Base-by-base conservation (phyloP, 2,888 invertebrate species). In the Leptinotarsa haldemani region DNA sequence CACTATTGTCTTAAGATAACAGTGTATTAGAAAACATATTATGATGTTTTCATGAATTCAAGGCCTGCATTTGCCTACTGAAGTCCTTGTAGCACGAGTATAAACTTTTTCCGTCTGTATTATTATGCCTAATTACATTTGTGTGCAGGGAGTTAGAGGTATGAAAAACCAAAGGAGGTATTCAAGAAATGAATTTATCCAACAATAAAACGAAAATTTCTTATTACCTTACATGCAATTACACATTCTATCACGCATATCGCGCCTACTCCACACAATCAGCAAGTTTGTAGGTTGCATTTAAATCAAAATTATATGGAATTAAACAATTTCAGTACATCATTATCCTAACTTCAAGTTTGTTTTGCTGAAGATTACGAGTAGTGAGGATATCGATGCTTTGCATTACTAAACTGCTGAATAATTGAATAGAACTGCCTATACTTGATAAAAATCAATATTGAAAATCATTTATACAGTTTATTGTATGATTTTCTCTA, bases 171-270 rank as follows among this genome's bases (percentile, higher is more conserved):
- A 12, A 61, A 61, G 7, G 0, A 61, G 40, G 61, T 15, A 61
- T 61, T 67, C 67, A 56, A 53, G 53, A 67, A 53, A 25, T 53
- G 30, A 50, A 18, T 63, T 18, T 50, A 50, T 70, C 52, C 52
- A 46, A 20, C 64, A 64, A 64, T 64, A 9, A 40, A 50, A 70
- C 64, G 18, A 65, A 70, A 52, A 30, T 64, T 70, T 46, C 70
- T 47, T 50, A 30, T 67, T n/a, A 56, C 30, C 53, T 65, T 47
- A 70, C 70, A 70, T 70, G 70, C 70, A 65, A 70, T 52, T 56
- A 53, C 46, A 65, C 52, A 65, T 64, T 70, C 22, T 56, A 70
- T 65, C 70, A 70, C 70, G 70, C 70, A 65, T 61, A 70, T 65
- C 65, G 53, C 67, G 53, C 67, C 53, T 40, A 56, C 30, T 30